phyloP scores from a whole-genome alignment of 2,797 vertebrate species.

The Cynopterus sphinx region DNA sequence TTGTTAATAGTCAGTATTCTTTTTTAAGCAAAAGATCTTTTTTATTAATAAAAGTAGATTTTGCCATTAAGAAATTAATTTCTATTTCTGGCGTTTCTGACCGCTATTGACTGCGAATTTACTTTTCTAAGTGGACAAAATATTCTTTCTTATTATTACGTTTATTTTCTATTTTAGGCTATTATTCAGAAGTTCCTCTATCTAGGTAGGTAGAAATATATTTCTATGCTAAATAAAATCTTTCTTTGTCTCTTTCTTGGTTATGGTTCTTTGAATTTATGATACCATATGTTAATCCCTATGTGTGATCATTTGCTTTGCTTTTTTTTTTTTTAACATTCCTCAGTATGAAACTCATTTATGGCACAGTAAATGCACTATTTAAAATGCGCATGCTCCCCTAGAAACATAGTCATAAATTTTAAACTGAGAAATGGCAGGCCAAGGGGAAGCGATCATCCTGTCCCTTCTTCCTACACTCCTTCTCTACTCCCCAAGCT shows the following conservation, averaged over 20 bases:
- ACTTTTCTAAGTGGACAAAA: constrained; percentile 34
- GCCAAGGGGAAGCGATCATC: not conserved
- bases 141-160: constrained; percentile 65
- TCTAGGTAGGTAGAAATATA: constrained; percentile 83
- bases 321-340: not conserved
- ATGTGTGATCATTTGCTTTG: not conserved
- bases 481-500: not conserved
- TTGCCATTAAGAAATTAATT: constrained; percentile 29
- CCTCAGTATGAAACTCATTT: not conserved
- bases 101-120: not conserved
- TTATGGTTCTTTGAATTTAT: not conserved
- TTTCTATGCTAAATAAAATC: constrained; percentile 28
- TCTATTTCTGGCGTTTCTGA: not conserved
- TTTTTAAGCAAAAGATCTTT: not conserved
- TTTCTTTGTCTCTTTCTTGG: constrained; percentile 6
- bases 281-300: not conserved
- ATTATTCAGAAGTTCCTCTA: constrained; percentile 87
- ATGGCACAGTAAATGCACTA: not conserved
- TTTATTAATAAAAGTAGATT: constrained; percentile 37
- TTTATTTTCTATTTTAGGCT: constrained; percentile 81
- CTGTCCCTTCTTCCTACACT: not conserved
- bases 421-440: not conserved
- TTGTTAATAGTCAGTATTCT: not conserved
- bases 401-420: not conserved
- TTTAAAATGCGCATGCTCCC: not conserved